These are phyloP conservation scores for Bursaphelenchus mucronatus DNA, from an alignment of 1,140 invertebrate genomes.

Conservation along the genomic window DNA sequence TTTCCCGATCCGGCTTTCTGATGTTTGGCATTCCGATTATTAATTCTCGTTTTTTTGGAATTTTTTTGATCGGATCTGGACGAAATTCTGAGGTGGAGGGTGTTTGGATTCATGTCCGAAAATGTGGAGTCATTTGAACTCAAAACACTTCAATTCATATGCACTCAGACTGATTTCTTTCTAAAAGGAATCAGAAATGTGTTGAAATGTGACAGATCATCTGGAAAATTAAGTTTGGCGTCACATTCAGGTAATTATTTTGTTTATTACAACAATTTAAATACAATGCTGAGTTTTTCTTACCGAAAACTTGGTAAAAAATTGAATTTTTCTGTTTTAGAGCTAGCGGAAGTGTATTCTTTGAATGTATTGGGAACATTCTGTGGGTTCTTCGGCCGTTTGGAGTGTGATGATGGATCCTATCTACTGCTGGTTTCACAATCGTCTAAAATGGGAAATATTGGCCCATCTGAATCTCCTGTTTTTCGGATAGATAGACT, in stretches of 20 bases:
- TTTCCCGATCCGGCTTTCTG: no score
- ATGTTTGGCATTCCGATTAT: no score
- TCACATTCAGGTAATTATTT: constrained; percentile 31
- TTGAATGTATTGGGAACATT: constrained; percentile 35
- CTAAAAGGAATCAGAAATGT: constrained; percentile 37
- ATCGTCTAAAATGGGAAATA: constrained; percentile 21
- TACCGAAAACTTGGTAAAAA: no score
- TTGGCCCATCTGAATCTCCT: constrained; percentile 1
- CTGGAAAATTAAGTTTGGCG: constrained; percentile 30
- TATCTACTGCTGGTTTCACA: constrained; percentile 36
- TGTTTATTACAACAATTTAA: no score
- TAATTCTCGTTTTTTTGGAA: no score
- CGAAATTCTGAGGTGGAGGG: no score
- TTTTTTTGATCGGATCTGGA: no score
- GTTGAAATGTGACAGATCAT: constrained; percentile 36
- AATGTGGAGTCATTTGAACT: no score
- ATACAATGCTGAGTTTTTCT: no score
- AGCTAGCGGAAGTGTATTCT: constrained; percentile 35
- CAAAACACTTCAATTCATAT: no score
- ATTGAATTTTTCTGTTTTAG: constrained; percentile 22
- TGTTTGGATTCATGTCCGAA: no score
- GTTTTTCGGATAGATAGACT: constrained; percentile 39
- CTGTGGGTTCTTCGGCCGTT: constrained; percentile 31
- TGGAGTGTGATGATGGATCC: constrained; percentile 23
- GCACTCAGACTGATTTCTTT: constrained; percentile 22